These are phyloP conservation scores for Fabriciana adippe DNA, from an alignment of 2,888 invertebrate species.

Conservation along the genomic window DNA sequence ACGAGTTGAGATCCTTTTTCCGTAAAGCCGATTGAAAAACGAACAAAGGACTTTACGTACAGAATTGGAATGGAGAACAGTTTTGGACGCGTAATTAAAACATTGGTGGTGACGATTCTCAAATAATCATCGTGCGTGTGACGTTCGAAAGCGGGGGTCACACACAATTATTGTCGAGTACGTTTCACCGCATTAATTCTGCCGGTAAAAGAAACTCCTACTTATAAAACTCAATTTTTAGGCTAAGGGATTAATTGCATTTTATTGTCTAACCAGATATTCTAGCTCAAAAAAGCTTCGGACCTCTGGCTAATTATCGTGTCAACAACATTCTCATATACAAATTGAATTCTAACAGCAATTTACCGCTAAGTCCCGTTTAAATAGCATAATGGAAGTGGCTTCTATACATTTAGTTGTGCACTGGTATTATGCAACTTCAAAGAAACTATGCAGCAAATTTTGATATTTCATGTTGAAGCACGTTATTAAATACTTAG, in stretches of 20 bases:
- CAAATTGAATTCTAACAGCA: conserved; percentile 30
- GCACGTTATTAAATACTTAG: neutral
- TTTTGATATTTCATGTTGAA: conserved; percentile 10
- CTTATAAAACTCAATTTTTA: conserved; percentile 47
- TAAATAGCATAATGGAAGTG: conserved; percentile 25
- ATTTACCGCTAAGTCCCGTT: conserved; percentile 26
- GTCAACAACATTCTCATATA: conserved; percentile 37
- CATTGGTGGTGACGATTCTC: conserved; percentile 48
- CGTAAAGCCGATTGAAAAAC: conserved; percentile 18
- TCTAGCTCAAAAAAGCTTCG: conserved; percentile 35
- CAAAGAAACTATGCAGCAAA: conserved; percentile 10
- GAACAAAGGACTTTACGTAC: conserved; percentile 38
- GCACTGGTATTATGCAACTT: conserved; percentile 5
- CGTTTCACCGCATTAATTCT: conserved; percentile 64
- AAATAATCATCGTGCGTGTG: conserved; percentile 51
- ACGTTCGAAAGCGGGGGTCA: conserved; percentile 51
- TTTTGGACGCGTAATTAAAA: conserved; percentile 59
- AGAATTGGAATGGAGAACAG: conserved; percentile 56
- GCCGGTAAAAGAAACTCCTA: conserved; percentile 61
- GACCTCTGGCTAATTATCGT: conserved; percentile 31
- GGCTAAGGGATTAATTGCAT: too few species aligned
- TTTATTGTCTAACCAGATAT: too few species aligned
- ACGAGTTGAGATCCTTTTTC: conserved; percentile 10
- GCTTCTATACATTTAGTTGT: conserved; percentile 20
- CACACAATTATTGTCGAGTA: conserved; percentile 71